A percentile compares a stretch with the other conserved stretches of the same genome.
Conservation (phyloP, 2,888 invertebrate species). For the Dicranocentrus wangi region DNA sequence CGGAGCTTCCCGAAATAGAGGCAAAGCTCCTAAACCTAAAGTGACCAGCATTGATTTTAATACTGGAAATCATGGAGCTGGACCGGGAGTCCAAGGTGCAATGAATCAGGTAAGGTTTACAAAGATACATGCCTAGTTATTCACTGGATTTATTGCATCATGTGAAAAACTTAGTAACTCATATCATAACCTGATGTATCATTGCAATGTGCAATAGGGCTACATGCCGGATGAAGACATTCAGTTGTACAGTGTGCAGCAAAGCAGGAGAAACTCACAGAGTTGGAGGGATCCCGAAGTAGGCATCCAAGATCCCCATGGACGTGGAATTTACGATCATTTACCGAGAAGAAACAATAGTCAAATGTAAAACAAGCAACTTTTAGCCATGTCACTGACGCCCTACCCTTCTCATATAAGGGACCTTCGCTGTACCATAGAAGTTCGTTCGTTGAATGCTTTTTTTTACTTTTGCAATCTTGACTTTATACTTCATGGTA, state of each 20-base stretch:
- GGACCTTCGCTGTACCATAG: neutral
- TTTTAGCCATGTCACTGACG: slow-evolving; percentile 16
- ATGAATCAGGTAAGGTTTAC: slow-evolving; percentile 69
- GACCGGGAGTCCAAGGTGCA: slow-evolving; percentile 48
- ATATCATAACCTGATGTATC: too few species aligned
- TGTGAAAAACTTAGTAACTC: too few species aligned
- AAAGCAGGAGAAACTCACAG: slow-evolving; percentile 67
- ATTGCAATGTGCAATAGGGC: too few species aligned
- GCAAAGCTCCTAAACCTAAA: slow-evolving; percentile 72
- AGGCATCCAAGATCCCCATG: slow-evolving; percentile 54
- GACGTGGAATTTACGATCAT: slow-evolving; percentile 62
- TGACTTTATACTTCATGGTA: slow-evolving; percentile 52
- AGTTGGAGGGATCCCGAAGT: slow-evolving; percentile 71
- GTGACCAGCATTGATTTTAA: slow-evolving; percentile 72
- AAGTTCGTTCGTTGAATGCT: neutral
- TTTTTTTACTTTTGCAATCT: neutral
- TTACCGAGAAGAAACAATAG: slow-evolving; percentile 65
- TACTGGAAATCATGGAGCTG: slow-evolving; percentile 56
- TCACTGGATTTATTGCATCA: too few species aligned
- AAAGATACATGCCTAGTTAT: too few species aligned
- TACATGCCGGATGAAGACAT: slow-evolving; percentile 70
- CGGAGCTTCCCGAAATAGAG: slow-evolving; percentile 69
- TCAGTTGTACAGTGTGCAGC: slow-evolving; percentile 70
- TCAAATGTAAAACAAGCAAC: slow-evolving; percentile 65
- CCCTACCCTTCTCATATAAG: neutral